Evolutionary conservation across 2,888 invertebrate species (phyloP), one percentile per base, ranked within the genome.

Genomic region (Pristionchus exspectatus): DNA sequence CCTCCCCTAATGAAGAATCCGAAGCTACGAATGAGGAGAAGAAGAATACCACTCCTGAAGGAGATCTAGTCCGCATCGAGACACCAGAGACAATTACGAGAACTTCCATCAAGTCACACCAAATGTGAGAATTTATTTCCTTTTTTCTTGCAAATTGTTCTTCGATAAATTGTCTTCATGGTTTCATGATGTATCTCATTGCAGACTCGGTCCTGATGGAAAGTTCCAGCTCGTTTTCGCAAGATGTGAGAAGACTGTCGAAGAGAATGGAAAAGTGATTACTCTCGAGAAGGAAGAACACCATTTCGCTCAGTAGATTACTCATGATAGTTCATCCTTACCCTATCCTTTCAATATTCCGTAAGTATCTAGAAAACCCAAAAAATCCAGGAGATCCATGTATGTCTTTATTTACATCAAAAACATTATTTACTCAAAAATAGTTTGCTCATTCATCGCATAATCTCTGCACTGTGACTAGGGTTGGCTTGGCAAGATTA

Each of bases 271-370:
- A 54, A 81, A 33, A 33, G 27, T 81, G 81, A 54, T 81, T 27
- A 50, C 44, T 54, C 81, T 50, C 27, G 54, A 81, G 38, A 81
- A 81, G 50, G 81, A 81, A 33, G 81, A 81, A 81, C 81, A 81
- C 50, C 5, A 50, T 81, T 81, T 81, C 81, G 50, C 50, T 9
- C 50, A 81, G 50, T 81, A 74, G 18, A 27, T 59, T n/a, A n/a
- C 10, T 66, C 66, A 66, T n/a, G n/a, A n/a, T n/a, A n/a, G n/a
- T 66, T n/a, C n/a, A 21, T n/a, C n/a, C 10, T n/a, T n/a, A 5
- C 66, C 10, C 4, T 59, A 59, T 59, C 59, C 59, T 21, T 59
- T 12, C 12, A 9, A 59, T 21, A 21, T 24, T 59, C 18, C 12
- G 59, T n/a, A n/a, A n/a, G n/a, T n/a, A n/a, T n/a, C n/a, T 59